phyloP scores from a whole-genome alignment of 2,797 vertebrate genomes.

The Sebastes goodei region DNA sequence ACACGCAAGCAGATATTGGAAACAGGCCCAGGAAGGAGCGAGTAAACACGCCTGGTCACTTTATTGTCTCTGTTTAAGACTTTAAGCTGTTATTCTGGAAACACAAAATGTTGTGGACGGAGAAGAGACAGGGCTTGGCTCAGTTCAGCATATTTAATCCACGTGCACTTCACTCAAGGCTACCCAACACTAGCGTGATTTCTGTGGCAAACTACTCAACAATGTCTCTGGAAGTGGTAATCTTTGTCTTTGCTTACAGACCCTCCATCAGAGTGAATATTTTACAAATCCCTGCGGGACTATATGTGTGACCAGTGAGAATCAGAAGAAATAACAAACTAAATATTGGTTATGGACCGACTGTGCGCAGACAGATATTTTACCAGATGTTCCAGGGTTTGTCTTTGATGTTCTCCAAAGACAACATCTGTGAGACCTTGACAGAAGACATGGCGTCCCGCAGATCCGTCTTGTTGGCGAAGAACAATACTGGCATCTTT shows the following conservation, averaged over 20 bases:
- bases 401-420: constrained; percentile 96
- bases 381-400: constrained; percentile 99
- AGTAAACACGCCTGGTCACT: neutral
- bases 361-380: neutral
- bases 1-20: neutral
- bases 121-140: neutral
- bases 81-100: constrained; percentile 7
- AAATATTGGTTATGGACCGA: neutral
- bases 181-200: neutral
- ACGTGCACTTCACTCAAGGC: neutral
- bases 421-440: constrained; percentile 94
- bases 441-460: constrained; percentile 93
- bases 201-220: neutral
- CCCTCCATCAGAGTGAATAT: neutral
- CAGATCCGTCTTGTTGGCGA: constrained; percentile 98
- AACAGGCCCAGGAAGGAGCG: neutral
- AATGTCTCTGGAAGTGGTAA: neutral
- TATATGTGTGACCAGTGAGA: neutral
- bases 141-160: neutral
- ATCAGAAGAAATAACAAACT: neutral
- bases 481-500: constrained; percentile 94
- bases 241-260: neutral
- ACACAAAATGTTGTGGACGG: neutral
- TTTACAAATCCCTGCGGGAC: neutral
- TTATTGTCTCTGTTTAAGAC: constrained; percentile 19